phyloP scores from a whole-genome alignment of 2,888 invertebrate genomes.

The Oscheius sp. region DNA sequence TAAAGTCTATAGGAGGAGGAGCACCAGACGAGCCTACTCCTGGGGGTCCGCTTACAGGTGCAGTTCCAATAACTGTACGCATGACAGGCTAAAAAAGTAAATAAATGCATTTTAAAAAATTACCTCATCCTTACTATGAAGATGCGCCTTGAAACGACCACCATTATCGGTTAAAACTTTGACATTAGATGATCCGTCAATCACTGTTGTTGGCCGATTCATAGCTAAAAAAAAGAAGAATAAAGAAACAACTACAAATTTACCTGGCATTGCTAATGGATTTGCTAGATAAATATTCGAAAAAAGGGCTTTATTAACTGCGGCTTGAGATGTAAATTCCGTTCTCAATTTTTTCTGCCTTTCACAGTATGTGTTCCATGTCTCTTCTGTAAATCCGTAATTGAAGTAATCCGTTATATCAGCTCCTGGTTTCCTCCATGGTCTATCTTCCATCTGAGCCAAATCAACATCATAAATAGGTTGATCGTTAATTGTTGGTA shows the following conservation, averaged over 20 bases:
- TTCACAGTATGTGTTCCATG: slow-evolving; percentile 97
- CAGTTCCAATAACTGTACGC: slow-evolving; percentile 31
- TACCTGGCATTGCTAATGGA: slow-evolving; percentile 40
- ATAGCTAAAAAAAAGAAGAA: slow-evolving; percentile 1
- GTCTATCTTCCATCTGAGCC: slow-evolving; percentile 90
- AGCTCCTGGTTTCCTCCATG: slow-evolving; percentile 97
- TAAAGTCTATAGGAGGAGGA: slow-evolving; percentile 42
- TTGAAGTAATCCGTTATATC: slow-evolving; percentile 99
- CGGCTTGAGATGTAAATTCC: slow-evolving; percentile 64
- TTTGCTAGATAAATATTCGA: slow-evolving; percentile 39
- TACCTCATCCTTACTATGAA: slow-evolving; percentile 7
- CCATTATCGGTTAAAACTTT: slow-evolving; percentile 54
- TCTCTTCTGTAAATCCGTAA: slow-evolving; percentile 98
- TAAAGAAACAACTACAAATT: neutral
- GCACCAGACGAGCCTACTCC: neutral
- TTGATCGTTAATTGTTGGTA: slow-evolving; percentile 39
- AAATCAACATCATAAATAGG: slow-evolving; percentile 86
- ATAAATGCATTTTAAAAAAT: neutral
- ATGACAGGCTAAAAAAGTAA: slow-evolving; percentile 23
- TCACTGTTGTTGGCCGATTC: neutral
- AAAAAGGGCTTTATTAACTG: slow-evolving; percentile 61
- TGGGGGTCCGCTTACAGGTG: slow-evolving; percentile 5
- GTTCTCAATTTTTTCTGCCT: slow-evolving; percentile 73
- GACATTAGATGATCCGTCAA: slow-evolving; percentile 25
- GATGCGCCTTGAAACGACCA: slow-evolving; percentile 42